These are phyloP conservation scores for Synanthedon myopaeformis DNA, from an alignment of 2,888 invertebrate genomes.

Conservation along the genomic window DNA sequence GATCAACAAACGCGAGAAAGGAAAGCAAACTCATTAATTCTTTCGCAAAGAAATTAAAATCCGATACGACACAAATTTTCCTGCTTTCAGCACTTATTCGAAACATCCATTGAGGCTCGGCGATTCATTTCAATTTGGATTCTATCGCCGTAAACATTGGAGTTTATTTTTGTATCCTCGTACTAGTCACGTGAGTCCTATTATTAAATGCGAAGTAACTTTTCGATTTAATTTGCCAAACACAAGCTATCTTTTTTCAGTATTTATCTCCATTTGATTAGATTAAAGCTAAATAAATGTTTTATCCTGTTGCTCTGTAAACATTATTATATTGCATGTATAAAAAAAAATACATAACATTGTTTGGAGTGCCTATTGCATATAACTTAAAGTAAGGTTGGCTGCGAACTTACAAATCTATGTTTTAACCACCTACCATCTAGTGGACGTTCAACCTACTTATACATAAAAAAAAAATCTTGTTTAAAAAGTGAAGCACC, in stretches of 20 bases:
- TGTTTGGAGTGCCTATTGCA: too few species aligned
- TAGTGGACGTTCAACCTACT: too few species aligned
- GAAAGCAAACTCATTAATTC: constrained; percentile 64
- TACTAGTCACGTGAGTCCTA: constrained; percentile 9
- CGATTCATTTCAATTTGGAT: constrained; percentile 9
- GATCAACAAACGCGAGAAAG: constrained; percentile 30
- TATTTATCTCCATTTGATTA: constrained; percentile 63
- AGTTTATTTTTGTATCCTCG: constrained; percentile 11
- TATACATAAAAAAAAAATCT: too few species aligned
- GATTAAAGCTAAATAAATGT: constrained; percentile 42
- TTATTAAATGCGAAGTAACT: constrained; percentile 26
- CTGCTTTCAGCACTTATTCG: constrained; percentile 20
- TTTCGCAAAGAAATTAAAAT: constrained; percentile 62
- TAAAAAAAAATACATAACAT: too few species aligned
- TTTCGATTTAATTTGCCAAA: constrained; percentile 66
- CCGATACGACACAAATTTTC: constrained; percentile 67
- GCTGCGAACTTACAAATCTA: too few species aligned
- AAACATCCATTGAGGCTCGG: constrained; percentile 16
- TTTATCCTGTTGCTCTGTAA: constrained; percentile 6
- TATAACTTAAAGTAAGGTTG: too few species aligned
- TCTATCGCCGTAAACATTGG: neutral
- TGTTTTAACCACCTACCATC: too few species aligned
- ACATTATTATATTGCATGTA: too few species aligned
- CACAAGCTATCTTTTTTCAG: constrained; percentile 54
- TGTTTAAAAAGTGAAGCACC: too few species aligned